phyloP scores from a whole-genome alignment of 2,888 invertebrate species.

The Pilophorus perplexus region DNA sequence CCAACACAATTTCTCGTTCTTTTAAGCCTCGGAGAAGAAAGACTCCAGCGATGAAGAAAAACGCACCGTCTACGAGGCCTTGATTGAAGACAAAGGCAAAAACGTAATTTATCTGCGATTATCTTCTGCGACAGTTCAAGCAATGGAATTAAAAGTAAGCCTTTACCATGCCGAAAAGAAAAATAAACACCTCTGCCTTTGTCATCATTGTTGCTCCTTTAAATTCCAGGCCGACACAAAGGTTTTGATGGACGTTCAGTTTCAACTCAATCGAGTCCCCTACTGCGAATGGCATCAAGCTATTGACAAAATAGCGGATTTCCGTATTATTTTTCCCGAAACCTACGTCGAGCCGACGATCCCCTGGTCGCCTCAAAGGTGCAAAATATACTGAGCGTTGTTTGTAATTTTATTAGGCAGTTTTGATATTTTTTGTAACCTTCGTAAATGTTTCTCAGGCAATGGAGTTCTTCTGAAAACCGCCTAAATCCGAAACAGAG shows the following conservation, averaged over 20 bases:
- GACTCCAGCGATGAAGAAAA: constrained; percentile 48
- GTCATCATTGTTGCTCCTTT: neutral
- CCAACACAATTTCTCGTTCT: neutral
- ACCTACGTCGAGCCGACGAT: constrained; percentile 62
- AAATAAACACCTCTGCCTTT: neutral
- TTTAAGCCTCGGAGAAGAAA: constrained; percentile 17
- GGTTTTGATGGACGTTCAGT: constrained; percentile 70
- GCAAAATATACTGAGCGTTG: constrained; percentile 41
- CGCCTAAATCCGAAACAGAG: constrained; percentile 73
- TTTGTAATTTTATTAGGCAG: neutral
- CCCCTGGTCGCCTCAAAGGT: constrained; percentile 64
- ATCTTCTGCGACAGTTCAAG: constrained; percentile 64
- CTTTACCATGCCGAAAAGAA: neutral
- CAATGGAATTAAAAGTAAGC: constrained; percentile 58
- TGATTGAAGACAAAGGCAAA: constrained; percentile 77
- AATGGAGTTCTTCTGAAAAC: constrained; percentile 64
- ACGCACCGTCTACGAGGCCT: constrained; percentile 66
- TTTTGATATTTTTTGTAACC: constrained; percentile 4
- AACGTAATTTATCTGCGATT: constrained; percentile 72
- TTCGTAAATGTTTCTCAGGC: constrained; percentile 52
- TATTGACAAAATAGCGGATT: constrained; percentile 70
- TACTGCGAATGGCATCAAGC: constrained; percentile 84
- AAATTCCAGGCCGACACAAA: constrained; percentile 60
- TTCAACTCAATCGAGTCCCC: constrained; percentile 74
- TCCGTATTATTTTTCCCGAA: constrained; percentile 70